Conservation (phyloP, 2,888 invertebrate species). For the Andrena bucephala region DNA sequence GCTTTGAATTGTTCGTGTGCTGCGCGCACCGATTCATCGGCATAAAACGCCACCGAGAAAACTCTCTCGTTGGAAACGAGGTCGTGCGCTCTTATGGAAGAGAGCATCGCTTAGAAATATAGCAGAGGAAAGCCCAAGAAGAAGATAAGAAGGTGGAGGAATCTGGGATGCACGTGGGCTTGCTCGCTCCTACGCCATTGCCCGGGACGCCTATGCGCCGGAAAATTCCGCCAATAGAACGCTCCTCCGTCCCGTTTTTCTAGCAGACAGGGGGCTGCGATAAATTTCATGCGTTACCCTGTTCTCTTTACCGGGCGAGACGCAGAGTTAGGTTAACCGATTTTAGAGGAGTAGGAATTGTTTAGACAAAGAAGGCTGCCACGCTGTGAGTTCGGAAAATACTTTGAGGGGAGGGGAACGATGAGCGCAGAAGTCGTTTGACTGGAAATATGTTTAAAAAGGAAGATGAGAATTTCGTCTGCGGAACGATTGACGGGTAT, state of each 20-base stretch:
- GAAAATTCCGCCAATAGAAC: slow-evolving; percentile 38
- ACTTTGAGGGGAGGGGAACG: background rate
- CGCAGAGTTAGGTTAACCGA: background rate
- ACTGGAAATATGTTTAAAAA: slow-evolving; percentile 1
- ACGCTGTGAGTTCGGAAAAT: background rate
- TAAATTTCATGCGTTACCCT: background rate
- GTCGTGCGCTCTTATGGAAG: slow-evolving; percentile 29
- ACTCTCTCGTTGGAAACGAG: slow-evolving; percentile 41
- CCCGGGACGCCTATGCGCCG: slow-evolving; percentile 30
- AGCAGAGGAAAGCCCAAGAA: background rate
- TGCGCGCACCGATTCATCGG: slow-evolving; percentile 22
- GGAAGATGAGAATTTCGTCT: slow-evolving; percentile 1
- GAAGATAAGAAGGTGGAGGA: slow-evolving; percentile 9
- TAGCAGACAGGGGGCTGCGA: background rate
- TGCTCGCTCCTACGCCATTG: slow-evolving; percentile 35
- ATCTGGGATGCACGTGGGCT: slow-evolving; percentile 53
- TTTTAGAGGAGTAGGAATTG: background rate
- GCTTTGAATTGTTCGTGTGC: slow-evolving; percentile 45
- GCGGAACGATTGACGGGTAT: background rate
- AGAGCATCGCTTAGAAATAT: background rate
- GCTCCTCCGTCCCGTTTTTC: background rate
- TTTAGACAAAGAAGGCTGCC: background rate
- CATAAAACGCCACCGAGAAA: slow-evolving; percentile 39
- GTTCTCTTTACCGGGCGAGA: background rate
- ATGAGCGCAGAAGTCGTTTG: background rate